Conservation (phyloP, 2,888 invertebrate genomes). For the Diadegma fenestrale region DNA sequence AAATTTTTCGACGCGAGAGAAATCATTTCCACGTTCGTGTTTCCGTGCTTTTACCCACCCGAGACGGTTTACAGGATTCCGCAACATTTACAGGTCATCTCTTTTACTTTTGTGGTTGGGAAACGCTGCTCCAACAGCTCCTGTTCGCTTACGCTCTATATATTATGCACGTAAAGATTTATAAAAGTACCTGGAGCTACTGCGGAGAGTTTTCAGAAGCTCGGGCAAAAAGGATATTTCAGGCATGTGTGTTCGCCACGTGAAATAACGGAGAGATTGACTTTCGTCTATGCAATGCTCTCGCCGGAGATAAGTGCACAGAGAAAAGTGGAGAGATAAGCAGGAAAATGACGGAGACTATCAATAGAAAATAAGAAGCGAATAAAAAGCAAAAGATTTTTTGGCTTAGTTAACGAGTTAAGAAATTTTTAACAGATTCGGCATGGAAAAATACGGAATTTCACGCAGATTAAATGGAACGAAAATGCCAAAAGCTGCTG, state of each 20-base stretch:
- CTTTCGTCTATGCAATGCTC: constrained; percentile 33
- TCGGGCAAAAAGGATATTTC: constrained; percentile 36
- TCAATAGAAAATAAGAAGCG: not conserved
- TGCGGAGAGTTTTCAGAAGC: constrained; percentile 57
- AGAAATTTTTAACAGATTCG: too few relatives aligned
- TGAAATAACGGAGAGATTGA: constrained; percentile 49
- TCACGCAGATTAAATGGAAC: too few relatives aligned
- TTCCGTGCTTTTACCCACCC: not conserved
- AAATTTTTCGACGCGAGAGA: not conserved
- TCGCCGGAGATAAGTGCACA: constrained; percentile 23
- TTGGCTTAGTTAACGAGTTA: too few relatives aligned
- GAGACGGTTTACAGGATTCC: constrained; percentile 1
- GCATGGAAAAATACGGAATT: too few relatives aligned
- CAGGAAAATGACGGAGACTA: not conserved
- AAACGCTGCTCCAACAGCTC: constrained; percentile 27
- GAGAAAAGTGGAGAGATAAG: not conserved
- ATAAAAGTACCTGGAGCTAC: constrained; percentile 1
- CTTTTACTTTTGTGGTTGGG: constrained; percentile 11
- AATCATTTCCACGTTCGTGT: constrained; percentile 20
- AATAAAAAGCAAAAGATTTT: constrained; percentile 11
- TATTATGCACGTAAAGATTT: not conserved
- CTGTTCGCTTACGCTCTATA: not conserved
- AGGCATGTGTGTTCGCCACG: constrained; percentile 21
- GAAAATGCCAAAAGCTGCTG: not conserved
- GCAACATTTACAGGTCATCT: constrained; percentile 34